These are phyloP conservation scores for Chromoteleia sp. DNA, from an alignment of 2,888 invertebrate species.

Conservation along the genomic window DNA sequence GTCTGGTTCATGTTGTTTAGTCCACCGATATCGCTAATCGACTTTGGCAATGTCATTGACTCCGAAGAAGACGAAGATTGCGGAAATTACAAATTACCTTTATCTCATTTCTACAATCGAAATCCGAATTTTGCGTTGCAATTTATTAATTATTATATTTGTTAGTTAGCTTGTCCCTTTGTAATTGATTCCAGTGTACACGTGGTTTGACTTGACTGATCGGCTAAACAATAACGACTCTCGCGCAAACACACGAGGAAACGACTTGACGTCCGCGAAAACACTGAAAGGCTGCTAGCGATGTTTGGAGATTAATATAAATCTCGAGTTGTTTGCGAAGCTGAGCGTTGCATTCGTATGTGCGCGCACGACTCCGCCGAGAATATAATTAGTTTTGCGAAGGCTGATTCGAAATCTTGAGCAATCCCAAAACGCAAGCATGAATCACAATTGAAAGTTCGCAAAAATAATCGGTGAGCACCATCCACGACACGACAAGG, in stretches of 20 bases:
- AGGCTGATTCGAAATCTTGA: slow-evolving; percentile 78
- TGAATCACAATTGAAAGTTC: slow-evolving; percentile 62
- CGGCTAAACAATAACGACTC: slow-evolving; percentile 8
- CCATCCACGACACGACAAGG: background rate
- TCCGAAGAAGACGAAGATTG: background rate
- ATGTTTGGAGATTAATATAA: slow-evolving; percentile 82
- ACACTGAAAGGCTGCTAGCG: slow-evolving; percentile 79
- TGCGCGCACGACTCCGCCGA: slow-evolving; percentile 65
- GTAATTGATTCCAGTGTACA: background rate
- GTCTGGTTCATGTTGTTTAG: slow-evolving; percentile 52
- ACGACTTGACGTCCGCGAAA: slow-evolving; percentile 72
- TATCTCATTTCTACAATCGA: too few species aligned
- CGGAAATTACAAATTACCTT: background rate
- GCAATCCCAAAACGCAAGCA: slow-evolving; percentile 70
- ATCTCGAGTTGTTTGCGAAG: slow-evolving; percentile 78
- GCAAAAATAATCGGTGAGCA: slow-evolving; percentile 44
- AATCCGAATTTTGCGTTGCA: too few species aligned
- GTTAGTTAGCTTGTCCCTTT: too few species aligned
- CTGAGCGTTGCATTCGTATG: slow-evolving; percentile 71
- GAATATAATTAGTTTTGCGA: slow-evolving; percentile 82
- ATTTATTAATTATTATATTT: too few species aligned
- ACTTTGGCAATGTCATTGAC: slow-evolving; percentile 52
- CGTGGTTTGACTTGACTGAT: slow-evolving; percentile 17
- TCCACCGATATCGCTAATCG: slow-evolving; percentile 4
- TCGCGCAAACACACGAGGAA: background rate